Base-by-base conservation (phyloP, 53 echinoderm and acorn worm species). In the Holothuria leucospilota region DNA sequence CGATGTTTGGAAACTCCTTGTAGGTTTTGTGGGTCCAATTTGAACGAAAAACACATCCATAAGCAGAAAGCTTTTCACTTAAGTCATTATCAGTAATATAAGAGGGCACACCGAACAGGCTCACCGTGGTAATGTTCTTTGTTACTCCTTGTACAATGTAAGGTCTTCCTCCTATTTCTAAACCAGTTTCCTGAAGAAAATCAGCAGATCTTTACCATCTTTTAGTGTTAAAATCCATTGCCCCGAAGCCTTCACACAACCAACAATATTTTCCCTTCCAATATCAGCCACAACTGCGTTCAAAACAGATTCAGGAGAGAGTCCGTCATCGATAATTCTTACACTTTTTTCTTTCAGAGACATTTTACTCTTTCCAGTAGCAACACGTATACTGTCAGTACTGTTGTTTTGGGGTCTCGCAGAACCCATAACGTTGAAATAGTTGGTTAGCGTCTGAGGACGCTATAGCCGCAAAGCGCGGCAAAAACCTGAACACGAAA, bases 121-220 rank as follows among this genome's bases (percentile, higher is more conserved):
- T 75, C 26, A 75, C 77, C 42, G 77, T 75, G 14, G 46, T 40
- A n/a, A 75, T 30, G 49, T 75, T 75, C 20, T 40, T 75, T 49
- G 77, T 77, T 21, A 77, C 56, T 42, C 77, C 77, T 53, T 21
- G 21, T 28, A 77, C 77, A 21, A 42, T 25, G 52, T 51, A 75
- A 2, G 39, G 39, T 20, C 34, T 25, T 42, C 77, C 77, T 42
- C 25, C 77, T n/a, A 75, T 75, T 49, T 39, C 39, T 24, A 49
- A n/a, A 9, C 77, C 77, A n/a, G 77, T 75, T n/a, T 75, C 77
- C 49, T 75, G 77, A 42, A 75, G 49, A 20, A 75, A 49, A 8
- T 75, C 77, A 42, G 51, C 77, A n/a, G n/a, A 75, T 75, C 77
- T 3, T 13, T 42, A 20, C 39, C 7, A 42, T 75, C 77, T 21